Base-by-base conservation (phyloP, 2,113 vertebrate species). In the Labeo catla region DNA sequence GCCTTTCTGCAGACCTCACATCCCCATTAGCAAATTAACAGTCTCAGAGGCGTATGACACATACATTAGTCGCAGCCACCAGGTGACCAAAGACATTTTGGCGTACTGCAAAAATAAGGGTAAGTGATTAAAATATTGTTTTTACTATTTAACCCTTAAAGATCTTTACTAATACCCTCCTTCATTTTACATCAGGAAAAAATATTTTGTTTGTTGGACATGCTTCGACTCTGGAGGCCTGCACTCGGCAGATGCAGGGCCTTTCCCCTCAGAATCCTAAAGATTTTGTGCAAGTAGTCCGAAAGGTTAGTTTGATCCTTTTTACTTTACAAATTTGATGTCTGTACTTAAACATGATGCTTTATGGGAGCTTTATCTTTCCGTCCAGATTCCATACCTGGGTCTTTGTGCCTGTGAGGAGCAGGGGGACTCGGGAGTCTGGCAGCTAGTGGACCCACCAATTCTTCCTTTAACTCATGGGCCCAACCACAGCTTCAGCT, bases 401-500 rank as follows among this genome's bases (percentile, higher is more conserved):
- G 98, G 98, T 2, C 97, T 99, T 87, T 99, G 98, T 88, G 97
- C 97, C 13, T 97, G 97, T 0, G 97, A 99, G 93, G 98, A 99
- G 87, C 91, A 98, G 88, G 97, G 96, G 74, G 98, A 99, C 78
- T 97, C 96, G 0, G 97, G 97, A 7, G 92, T 98, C 78, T 99
- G 98, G 98, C 98, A 99, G 94, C 95, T 99, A 83, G 97, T 96
- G 1, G 97, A 98, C 57, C 98, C 98, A 6, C 98, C 98, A 39
- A 99, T 99, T 91, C 93, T 99, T 87, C 98, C 98, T 11, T 96
- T 99, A 65, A 99, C 98, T 83, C 98, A 99, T 0, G 98, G 98
- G 93, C 98, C 98, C 11, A 99, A 98, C 36, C 97, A 98, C 86
- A 97, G 97, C 92, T 99, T 99, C 95, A 98, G 97, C 95, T 99